Conservation (phyloP, 1,140 invertebrate genomes). For the Coenobita brevimanus region DNA sequence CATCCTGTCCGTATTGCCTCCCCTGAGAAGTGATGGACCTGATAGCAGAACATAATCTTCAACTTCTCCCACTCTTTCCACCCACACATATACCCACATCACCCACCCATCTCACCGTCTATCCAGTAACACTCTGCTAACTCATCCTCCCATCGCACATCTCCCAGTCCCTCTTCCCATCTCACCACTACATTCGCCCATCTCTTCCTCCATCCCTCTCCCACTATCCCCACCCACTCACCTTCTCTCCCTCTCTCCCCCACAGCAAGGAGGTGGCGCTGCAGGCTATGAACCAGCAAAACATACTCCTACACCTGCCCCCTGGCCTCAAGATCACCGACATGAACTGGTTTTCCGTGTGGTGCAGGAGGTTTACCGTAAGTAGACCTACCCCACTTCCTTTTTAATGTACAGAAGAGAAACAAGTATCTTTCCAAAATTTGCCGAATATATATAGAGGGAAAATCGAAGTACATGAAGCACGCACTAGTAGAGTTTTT, state of each 20-base stretch:
- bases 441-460: too few species aligned
- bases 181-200: background rate
- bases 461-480: too few species aligned
- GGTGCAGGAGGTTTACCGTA: conserved; percentile 92
- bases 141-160: background rate
- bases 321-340: conserved; percentile 87
- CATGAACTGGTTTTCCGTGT: conserved; percentile 91
- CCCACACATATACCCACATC: too few species aligned
- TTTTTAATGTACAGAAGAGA: too few species aligned
- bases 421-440: too few species aligned
- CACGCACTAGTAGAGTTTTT: too few species aligned
- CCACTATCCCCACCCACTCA: too few species aligned
- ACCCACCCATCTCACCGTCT: too few species aligned
- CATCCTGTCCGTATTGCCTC: too few species aligned
- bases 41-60: too few species aligned
- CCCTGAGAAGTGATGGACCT: too few species aligned
- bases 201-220: background rate
- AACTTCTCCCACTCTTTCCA: conserved; percentile 4
- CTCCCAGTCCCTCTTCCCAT: background rate
- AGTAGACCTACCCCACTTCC: conserved; percentile 70
- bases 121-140: too few species aligned
- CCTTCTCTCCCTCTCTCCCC: background rate
- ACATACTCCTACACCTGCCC: conserved; percentile 88
- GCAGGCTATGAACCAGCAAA: conserved; percentile 73
- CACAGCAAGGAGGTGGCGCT: background rate